Evolutionary conservation across 2,113 vertebrate genomes (phyloP).

Genomic region (Motacilla tschutschensis): DNA sequence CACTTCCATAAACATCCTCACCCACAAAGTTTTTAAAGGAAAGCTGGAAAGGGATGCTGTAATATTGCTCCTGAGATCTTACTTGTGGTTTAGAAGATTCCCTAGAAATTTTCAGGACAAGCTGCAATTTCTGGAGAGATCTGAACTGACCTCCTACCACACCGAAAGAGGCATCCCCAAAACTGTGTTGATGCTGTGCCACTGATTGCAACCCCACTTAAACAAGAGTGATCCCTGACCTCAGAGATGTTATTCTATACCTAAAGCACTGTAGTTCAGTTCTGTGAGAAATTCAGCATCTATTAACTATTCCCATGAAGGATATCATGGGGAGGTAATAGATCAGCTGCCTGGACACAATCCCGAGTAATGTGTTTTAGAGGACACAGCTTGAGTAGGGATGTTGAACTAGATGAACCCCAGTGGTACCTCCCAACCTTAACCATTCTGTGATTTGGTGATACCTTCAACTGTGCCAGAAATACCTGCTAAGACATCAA

Average conservation of each 20-base stretch:
- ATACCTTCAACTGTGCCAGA: not conserved
- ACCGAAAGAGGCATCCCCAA: not conserved
- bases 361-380: rapidly evolving
- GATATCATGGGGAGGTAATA: not conserved
- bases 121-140: not conserved
- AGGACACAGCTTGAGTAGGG: not conserved
- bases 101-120: not conserved
- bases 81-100: not conserved
- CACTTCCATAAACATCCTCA: not conserved
- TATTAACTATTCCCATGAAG: not conserved
- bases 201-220: not conserved
- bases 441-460: not conserved
- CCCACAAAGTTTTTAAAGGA: not conserved
- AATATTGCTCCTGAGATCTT: not conserved
- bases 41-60: not conserved
- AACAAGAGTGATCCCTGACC: not conserved
- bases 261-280: not conserved
- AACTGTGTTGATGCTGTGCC: not conserved
- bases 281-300: not conserved
- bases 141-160: not conserved
- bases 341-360: not conserved
- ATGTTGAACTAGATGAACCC: not conserved
- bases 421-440: not conserved
- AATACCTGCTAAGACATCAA: not conserved
- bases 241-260: not conserved